These are phyloP conservation scores for Oeneis ivallda DNA, from an alignment of 2,888 invertebrate genomes.

Conservation along the genomic window DNA sequence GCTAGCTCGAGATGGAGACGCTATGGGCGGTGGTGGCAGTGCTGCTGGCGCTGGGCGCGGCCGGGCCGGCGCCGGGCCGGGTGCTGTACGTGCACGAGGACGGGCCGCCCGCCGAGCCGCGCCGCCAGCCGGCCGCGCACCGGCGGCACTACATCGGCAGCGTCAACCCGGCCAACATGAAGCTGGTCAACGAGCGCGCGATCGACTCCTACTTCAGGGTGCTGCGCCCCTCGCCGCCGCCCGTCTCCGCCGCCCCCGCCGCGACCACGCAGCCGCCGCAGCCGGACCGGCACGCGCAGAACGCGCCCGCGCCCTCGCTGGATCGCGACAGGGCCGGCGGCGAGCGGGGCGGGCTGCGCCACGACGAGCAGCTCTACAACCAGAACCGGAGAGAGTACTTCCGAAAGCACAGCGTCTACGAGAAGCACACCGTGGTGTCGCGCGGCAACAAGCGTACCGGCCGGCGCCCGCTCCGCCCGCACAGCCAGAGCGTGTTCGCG, in stretches of 20 bases:
- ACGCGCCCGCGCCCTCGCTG: no score
- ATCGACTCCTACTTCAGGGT: constrained; percentile 56
- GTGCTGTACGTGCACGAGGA: constrained; percentile 55
- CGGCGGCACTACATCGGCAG: constrained; percentile 49
- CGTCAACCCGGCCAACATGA: constrained; percentile 43
- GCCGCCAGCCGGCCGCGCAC: constrained; percentile 38
- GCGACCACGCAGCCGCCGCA: neutral
- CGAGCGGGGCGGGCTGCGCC: neutral
- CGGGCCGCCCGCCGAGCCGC: constrained; percentile 42
- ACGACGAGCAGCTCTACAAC: neutral
- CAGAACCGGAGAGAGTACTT: neutral
- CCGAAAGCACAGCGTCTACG: constrained; percentile 1
- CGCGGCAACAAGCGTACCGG: neutral
- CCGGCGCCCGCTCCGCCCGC: constrained; percentile 1
- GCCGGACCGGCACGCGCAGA: neutral
- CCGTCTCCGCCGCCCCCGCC: neutral
- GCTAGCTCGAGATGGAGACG: constrained; percentile 52
- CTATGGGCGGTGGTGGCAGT: constrained; percentile 32
- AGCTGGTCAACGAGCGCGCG: constrained; percentile 47
- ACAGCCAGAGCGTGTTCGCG: constrained; percentile 21
- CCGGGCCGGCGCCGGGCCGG: constrained; percentile 46
- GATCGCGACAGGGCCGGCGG: neutral
- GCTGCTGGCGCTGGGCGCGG: constrained; percentile 45
- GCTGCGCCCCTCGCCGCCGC: constrained; percentile 41
- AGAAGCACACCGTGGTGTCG: neutral